A percentile compares a stretch with the other conserved stretches of the same genome.
These are phyloP conservation scores for Prunella himalayana DNA, from an alignment of 2,113 vertebrate species.

Conservation along the genomic window DNA sequence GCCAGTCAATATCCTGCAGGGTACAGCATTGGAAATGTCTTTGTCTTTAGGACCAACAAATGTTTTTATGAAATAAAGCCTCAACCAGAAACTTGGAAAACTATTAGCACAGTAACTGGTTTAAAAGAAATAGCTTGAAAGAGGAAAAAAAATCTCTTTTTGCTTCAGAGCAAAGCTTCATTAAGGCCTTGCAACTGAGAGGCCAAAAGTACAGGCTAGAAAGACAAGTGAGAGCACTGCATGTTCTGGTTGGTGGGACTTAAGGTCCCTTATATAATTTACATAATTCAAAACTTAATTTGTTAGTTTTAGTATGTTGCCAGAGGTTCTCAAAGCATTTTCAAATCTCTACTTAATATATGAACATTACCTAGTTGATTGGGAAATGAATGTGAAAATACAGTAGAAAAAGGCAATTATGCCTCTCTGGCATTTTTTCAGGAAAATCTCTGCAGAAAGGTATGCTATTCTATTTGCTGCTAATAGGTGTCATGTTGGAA, in stretches of 20 bases:
- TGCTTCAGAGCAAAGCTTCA: neutral
- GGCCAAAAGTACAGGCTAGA: neutral
- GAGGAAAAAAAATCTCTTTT: neutral
- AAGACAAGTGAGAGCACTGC: neutral
- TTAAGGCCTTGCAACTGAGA: neutral
- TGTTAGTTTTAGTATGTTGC: neutral
- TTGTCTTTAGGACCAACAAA: neutral
- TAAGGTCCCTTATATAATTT: neutral
- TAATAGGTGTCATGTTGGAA: neutral
- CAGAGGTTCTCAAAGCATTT: neutral
- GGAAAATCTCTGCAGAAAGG: neutral
- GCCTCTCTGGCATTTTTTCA: neutral
- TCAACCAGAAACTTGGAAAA: neutral
- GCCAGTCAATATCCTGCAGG: conserved; percentile 90
- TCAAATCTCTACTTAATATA: neutral
- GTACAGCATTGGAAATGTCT: neutral
- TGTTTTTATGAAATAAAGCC: neutral
- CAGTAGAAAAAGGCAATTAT: neutral
- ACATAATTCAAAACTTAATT: neutral
- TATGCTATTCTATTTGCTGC: neutral
- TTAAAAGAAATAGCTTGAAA: neutral
- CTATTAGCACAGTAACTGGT: neutral
- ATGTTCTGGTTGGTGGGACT: neutral
- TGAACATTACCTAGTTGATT: neutral
- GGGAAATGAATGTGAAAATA: neutral